Evolutionary conservation across 2,888 invertebrate species (phyloP).

Genomic region (Apotomis capreana): DNA sequence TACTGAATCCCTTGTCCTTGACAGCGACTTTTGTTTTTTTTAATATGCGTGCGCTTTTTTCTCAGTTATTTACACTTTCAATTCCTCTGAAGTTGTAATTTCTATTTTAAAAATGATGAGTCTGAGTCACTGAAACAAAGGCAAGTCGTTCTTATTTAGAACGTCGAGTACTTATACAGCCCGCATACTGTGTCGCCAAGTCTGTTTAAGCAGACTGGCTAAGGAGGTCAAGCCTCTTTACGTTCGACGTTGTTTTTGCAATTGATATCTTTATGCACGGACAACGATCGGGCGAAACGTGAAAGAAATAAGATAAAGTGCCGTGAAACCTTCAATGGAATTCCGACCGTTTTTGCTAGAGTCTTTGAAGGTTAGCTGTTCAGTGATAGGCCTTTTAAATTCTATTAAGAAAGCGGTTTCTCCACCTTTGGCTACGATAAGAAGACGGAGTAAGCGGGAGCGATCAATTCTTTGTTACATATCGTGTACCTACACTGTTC

Average conservation of each 20-base stretch:
- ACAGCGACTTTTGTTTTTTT: no score
- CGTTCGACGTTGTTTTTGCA: slow-evolving; percentile 37
- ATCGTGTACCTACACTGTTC: no score
- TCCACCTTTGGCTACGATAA: not conserved
- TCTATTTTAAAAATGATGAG: not conserved
- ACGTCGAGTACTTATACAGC: slow-evolving; percentile 15
- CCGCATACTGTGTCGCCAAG: slow-evolving; percentile 42
- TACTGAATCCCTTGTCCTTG: no score
- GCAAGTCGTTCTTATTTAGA: slow-evolving; percentile 5
- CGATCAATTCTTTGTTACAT: not conserved
- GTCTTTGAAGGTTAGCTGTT: slow-evolving; percentile 29
- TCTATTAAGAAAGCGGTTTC: slow-evolving; percentile 35
- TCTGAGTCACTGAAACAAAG: slow-evolving; percentile 11
- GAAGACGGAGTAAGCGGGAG: not conserved
- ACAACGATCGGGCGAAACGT: slow-evolving; percentile 31
- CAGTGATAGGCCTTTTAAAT: slow-evolving; percentile 25
- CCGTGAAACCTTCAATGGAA: slow-evolving; percentile 38
- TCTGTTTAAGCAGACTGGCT: slow-evolving; percentile 45
- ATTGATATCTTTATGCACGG: slow-evolving; percentile 41
- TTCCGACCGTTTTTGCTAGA: slow-evolving; percentile 34
- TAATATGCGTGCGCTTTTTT: not conserved
- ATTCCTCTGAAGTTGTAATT: not conserved
- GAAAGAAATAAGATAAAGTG: slow-evolving; percentile 33
- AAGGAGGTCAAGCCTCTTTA: slow-evolving; percentile 45
- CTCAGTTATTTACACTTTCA: not conserved